These are phyloP conservation scores for Cottoperca gobio DNA, from an alignment of 2,797 vertebrate genomes.

Conservation along the genomic window DNA sequence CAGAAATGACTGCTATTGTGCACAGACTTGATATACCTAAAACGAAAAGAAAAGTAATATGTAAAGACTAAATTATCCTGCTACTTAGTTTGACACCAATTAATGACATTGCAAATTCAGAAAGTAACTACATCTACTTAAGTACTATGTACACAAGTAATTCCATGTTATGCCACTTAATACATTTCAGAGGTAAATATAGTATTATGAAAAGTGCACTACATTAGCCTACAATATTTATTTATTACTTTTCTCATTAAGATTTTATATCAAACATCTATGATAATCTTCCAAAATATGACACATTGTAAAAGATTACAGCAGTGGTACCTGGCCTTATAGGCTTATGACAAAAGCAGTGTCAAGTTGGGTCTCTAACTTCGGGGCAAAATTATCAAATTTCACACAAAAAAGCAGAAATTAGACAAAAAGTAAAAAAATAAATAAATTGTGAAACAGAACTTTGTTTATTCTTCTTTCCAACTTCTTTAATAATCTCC, in stretches of 20 bases:
- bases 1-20: conserved; percentile 83
- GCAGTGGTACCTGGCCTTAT: background rate
- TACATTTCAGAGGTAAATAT: background rate
- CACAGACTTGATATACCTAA: conserved; percentile 85
- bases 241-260: background rate
- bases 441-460: too few relatives aligned
- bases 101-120: background rate
- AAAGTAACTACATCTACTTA: background rate
- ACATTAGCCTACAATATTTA: background rate
- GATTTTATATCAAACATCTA: background rate
- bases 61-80: background rate
- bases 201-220: too few relatives aligned
- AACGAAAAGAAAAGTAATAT: background rate
- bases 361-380: background rate
- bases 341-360: too few relatives aligned
- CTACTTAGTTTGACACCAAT: background rate
- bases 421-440: too few relatives aligned
- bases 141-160: background rate
- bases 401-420: too few relatives aligned
- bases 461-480: too few relatives aligned
- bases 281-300: background rate
- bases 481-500: too few relatives aligned
- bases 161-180: background rate
- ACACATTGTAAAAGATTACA: background rate
- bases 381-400: too few relatives aligned